Evolutionary conservation across 2,888 invertebrate genomes (phyloP), one percentile per base, ranked within the genome.

Genomic region (Anoncus sp.): DNA sequence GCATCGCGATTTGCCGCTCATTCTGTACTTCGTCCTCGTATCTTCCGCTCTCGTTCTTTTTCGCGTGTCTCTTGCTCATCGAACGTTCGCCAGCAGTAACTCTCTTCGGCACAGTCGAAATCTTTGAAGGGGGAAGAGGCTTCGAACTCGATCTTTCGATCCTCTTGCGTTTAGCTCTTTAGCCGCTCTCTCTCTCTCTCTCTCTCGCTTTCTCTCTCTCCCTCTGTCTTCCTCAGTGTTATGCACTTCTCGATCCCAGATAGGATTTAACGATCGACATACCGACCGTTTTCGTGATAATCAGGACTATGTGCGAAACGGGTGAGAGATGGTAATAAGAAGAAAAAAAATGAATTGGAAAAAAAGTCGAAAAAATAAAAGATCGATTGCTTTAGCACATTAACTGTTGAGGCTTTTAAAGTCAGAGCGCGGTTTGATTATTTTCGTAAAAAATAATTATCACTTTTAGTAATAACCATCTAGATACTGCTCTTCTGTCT

Each of bases 81-180:
- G 69, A 62, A 59, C 51, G 27, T 59, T 38, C 65, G 45, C 47
- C 51, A 72, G 43, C 72, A 60, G 71, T 65, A 67, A 76, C 60
- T 76, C 76, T 71, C 53, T 55, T 57, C 71, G 76, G 72, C 62
- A n/a, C 27, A 67, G 59, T 51, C 62, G 47, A 67, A 70, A 74
- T 73, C 43, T 74, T 63, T 59, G 16, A 65, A 75, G 55, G 60
- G 77, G 22, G 77, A 77, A 75, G 66, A 77, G 70, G 79, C 77
- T 77, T 73, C 77, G 73, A 74, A 72, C 79, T 76, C 82, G 82
- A 82, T 83, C 59, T 67, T 65, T 69, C 71, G 62, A 40, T 22
- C 35, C 22, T 66, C 53, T 31, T 9, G 59, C 49, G 57, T 20
- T 72, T 45, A 70, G 59, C 67, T 75, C 66, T 49, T 59, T 40